phyloP scores from a whole-genome alignment of 2,113 vertebrate species.

The Lethenteron reissneri region DNA sequence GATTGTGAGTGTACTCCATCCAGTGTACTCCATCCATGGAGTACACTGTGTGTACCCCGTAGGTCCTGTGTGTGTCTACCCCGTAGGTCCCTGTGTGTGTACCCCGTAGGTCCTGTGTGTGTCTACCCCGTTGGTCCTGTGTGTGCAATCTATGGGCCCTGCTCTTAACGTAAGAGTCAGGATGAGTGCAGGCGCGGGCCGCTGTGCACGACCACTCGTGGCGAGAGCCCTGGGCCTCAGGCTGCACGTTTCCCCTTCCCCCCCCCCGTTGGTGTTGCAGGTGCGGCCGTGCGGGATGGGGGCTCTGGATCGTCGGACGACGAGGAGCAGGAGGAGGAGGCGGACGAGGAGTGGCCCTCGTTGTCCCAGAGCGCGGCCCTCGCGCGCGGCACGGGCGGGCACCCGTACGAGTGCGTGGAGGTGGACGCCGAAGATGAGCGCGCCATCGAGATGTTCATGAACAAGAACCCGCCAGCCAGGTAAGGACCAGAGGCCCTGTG shows the following conservation, averaged over 20 bases:
- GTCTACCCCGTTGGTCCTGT: no score
- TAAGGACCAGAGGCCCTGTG: conserved; percentile 11
- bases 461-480: conserved; percentile 65
- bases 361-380: conserved; percentile 29
- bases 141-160: no score
- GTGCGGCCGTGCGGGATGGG: neutral
- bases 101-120: no score
- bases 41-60: no score
- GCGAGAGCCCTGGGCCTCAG: no score
- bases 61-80: no score
- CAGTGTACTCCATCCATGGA: no score
- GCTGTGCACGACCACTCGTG: no score
- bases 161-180: no score
- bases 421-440: conserved; percentile 60
- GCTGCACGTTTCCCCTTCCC: neutral
- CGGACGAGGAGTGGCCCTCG: conserved; percentile 62
- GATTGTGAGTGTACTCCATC: no score
- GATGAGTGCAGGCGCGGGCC: no score
- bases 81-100: no score
- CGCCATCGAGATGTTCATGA: conserved; percentile 90
- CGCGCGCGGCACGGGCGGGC: conserved; percentile 13
- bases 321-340: conserved; percentile 48
- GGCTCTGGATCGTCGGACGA: conserved; percentile 38
- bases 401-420: conserved; percentile 23
- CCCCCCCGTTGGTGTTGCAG: neutral